Evolutionary conservation across 2,888 invertebrate species (phyloP), one percentile per base, ranked within the genome.

Genomic region (Blastobasis adustella): DNA sequence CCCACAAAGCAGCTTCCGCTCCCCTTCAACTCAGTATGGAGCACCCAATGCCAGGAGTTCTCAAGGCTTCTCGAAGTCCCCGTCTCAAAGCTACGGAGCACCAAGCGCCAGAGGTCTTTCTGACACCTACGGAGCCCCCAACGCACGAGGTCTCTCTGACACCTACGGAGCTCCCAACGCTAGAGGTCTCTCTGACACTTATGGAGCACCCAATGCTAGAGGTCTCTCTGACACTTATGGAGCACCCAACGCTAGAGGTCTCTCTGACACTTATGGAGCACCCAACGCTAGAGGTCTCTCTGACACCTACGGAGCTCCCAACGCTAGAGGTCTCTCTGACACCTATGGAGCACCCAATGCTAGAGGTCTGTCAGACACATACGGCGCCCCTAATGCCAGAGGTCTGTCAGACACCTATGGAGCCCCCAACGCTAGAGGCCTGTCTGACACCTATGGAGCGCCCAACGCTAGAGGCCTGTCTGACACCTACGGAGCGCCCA

Each of bases 111-210:
- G 73, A 46, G 59, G 58, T 23, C 36, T 70, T 4, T 83, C 89
- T 49, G 77, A 82, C 51, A 83, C 82, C 52, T 90, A 90, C 56
- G 89, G 89, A 40, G 82, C 79, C n/a, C 89, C 90, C 39, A 71
- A 81, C 37, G 57, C 58, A 45, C 63, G 69, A 23, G 57, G 5
- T 23, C 23, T 23, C 23, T 23, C 23, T 23, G 23, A 23, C 23
- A 23, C 61, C 0, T 73, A 68, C 41, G 68, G 64, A 36, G 61
- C 56, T 0, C 72, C 76, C 6, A 69, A 58, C 36, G 55, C 65
- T 37, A 59, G 69, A n/a, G 64, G 69, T 7, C 55, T 66, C 4
- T 67, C 73, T 4, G 45, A 65, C 8, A 61, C 68, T 43, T 74
- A 76, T 10, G 71, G 67, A 36, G 65, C 60, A 3, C 72, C 75